Conservation (phyloP, 2,113 vertebrate genomes). For the Gasterosteus aculeatus region DNA sequence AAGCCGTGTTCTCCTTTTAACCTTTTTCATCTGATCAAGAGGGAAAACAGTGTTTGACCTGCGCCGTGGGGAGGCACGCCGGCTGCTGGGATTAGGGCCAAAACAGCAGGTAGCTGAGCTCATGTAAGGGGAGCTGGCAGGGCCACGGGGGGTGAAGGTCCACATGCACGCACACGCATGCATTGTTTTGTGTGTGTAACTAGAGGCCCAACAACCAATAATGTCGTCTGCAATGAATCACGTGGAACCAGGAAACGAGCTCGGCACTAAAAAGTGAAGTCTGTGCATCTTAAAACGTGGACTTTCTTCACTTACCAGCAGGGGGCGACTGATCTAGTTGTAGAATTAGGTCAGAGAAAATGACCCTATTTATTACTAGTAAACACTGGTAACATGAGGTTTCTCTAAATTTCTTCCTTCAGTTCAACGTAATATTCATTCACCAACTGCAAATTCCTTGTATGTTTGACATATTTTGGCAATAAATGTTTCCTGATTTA, state of each 20-base stretch:
- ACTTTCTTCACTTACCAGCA: background rate
- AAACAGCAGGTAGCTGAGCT: constrained; percentile 53
- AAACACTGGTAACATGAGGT: background rate
- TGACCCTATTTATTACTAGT: background rate
- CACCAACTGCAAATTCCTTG: too few species aligned
- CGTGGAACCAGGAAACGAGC: background rate
- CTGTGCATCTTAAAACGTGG: background rate
- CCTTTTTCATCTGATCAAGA: constrained; percentile 73
- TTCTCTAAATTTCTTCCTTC: background rate
- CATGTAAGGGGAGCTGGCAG: constrained; percentile 32
- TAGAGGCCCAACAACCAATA: background rate
- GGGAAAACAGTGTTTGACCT: constrained; percentile 63
- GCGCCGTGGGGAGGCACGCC: constrained; percentile 31
- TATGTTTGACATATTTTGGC: too few species aligned
- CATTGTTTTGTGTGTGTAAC: background rate
- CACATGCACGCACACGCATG: background rate
- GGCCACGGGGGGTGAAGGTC: constrained; percentile 44
- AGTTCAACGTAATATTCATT: background rate
- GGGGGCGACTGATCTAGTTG: background rate
- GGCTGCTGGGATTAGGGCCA: constrained; percentile 64
- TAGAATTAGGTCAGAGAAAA: background rate
- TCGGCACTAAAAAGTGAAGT: background rate
- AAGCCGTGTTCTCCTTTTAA: constrained; percentile 67
- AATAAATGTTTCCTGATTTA: too few species aligned
- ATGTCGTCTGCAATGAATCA: background rate